phyloP scores from a whole-genome alignment of 2,888 invertebrate genomes.

The Ditula angustiorana region DNA sequence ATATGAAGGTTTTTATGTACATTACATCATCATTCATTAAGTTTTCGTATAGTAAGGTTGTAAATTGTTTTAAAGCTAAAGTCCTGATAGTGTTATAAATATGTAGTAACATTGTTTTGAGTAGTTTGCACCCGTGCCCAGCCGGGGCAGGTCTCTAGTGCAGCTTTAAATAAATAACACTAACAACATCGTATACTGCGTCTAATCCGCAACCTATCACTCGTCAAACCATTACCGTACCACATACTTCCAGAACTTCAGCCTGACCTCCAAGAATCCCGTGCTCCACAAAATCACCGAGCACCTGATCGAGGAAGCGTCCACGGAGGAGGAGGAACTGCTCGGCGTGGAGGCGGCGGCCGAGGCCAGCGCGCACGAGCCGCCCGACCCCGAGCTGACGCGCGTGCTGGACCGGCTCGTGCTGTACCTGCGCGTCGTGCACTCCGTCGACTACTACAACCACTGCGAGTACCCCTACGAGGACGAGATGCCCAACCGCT shows the following conservation, averaged over 20 bases:
- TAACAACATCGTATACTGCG: no score
- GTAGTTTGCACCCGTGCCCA: no score
- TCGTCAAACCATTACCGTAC: no score
- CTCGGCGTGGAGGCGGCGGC: conserved; percentile 87
- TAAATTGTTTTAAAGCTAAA: no score
- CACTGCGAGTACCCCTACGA: conserved; percentile 99
- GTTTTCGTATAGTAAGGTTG: no score
- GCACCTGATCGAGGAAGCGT: conserved; percentile 98
- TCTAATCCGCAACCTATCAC: no score
- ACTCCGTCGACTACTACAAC: conserved; percentile 99
- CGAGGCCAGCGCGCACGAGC: conserved; percentile 61
- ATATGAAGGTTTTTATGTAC: no score
- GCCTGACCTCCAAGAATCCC: conserved; percentile 94
- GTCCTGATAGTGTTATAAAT: no score
- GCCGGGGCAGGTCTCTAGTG: no score
- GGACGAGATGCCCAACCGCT: conserved; percentile 99
- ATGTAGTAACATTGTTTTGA: no score
- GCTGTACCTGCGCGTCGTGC: conserved; percentile 97
- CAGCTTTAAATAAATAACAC: no score
- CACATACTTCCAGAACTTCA: conserved; percentile 70
- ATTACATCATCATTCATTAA: no score
- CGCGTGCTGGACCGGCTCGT: conserved; percentile 93
- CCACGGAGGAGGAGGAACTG: conserved; percentile 98
- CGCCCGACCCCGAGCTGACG: conserved; percentile 77
- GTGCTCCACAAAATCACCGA: conserved; percentile 98